phyloP scores from a whole-genome alignment of 2,888 invertebrate genomes.

The Dastarcus helophoroides region DNA sequence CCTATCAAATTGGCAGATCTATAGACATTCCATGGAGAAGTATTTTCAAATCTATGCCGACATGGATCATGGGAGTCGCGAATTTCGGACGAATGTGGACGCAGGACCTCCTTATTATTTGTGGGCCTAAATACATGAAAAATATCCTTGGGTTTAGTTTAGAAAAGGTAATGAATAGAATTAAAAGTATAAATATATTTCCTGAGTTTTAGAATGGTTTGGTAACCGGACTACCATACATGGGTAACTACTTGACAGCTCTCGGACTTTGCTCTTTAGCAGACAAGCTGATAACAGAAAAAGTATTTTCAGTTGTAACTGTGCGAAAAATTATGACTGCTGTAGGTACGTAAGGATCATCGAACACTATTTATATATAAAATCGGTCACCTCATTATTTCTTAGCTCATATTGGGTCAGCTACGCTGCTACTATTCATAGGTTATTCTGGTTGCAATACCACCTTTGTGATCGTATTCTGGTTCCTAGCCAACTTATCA shows the following conservation, averaged over 20 bases:
- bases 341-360: too few species aligned
- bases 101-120: conserved; percentile 59
- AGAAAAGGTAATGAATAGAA: conserved; percentile 45
- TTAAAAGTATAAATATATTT: too few species aligned
- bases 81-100: conserved; percentile 66
- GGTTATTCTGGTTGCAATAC: conserved; percentile 53
- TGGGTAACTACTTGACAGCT: conserved; percentile 57
- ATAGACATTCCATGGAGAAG: conserved; percentile 51
- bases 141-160: conserved; percentile 55
- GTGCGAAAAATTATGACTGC: conserved; percentile 54
- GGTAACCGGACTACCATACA: conserved; percentile 55
- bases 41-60: conserved; percentile 52
- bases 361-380: too few species aligned
- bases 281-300: conserved; percentile 47
- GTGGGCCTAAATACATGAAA: conserved; percentile 61
- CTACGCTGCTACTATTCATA: conserved; percentile 48
- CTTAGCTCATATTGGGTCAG: conserved; percentile 57
- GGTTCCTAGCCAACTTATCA: conserved; percentile 57
- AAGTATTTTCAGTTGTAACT: conserved; percentile 49
- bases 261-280: conserved; percentile 59
- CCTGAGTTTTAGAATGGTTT: conserved; percentile 47
- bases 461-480: conserved; percentile 45
- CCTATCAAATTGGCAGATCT: conserved; percentile 37
- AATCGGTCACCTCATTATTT: too few species aligned
- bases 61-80: conserved; percentile 60